A percentile compares a stretch with the other conserved stretches of the same genome.
phyloP scores from a whole-genome alignment of 2,113 vertebrate genomes.

The Cardinalis cardinalis region DNA sequence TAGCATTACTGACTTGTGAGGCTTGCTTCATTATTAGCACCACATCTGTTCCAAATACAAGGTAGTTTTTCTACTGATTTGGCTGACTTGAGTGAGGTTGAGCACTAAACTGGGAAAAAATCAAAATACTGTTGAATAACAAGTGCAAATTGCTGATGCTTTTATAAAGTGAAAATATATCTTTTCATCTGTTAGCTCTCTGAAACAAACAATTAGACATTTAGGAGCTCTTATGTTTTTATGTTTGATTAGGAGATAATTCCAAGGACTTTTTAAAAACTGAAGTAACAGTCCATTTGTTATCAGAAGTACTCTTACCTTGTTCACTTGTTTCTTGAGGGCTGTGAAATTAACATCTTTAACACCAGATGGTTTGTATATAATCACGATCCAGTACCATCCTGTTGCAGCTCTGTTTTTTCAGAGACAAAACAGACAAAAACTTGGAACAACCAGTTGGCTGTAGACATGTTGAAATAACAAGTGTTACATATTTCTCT shows the following conservation, averaged over 20 bases:
- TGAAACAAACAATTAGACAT: neutral
- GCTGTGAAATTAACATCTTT: conserved; percentile 1
- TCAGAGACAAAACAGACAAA: neutral
- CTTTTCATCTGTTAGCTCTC: neutral
- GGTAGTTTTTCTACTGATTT: neutral
- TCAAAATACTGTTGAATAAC: neutral
- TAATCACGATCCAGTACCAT: neutral
- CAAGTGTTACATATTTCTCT: no score
- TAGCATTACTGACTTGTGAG: neutral
- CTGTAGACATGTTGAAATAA: neutral
- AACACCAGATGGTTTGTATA: neutral
- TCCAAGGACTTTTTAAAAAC: neutral
- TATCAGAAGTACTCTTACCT: neutral
- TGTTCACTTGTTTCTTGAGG: neutral
- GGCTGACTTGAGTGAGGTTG: neutral
- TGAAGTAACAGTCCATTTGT: neutral
- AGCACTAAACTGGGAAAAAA: neutral
- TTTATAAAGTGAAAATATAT: neutral
- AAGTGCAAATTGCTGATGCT: neutral
- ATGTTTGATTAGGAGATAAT: neutral
- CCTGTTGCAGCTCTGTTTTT: neutral
- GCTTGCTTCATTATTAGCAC: neutral
- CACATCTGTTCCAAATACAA: neutral
- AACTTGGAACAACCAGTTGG: neutral
- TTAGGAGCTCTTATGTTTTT: neutral